phyloP scores from a whole-genome alignment of 2,113 vertebrate genomes.

The Coptodon rendalli region DNA sequence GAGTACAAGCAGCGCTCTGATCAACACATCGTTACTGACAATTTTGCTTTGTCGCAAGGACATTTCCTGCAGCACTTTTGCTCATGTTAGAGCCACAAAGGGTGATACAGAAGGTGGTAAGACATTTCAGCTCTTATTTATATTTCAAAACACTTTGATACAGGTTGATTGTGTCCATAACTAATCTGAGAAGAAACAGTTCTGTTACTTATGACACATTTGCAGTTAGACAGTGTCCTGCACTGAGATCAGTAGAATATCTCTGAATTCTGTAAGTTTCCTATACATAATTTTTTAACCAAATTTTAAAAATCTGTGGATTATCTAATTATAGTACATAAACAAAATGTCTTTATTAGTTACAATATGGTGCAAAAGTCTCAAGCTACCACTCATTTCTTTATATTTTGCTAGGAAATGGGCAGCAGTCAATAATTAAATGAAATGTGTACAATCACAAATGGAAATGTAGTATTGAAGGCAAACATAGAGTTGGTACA shows the following conservation, averaged over 20 bases:
- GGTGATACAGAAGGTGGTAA: neutral
- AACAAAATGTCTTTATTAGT: neutral
- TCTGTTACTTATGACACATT: neutral
- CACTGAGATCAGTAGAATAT: neutral
- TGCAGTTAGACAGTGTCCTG: neutral
- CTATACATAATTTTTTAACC: neutral
- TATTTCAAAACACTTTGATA: neutral
- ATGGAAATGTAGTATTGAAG: neutral
- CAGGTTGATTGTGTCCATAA: neutral
- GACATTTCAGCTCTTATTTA: neutral
- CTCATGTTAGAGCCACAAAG: neutral
- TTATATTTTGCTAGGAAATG: neutral
- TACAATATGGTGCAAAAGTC: neutral
- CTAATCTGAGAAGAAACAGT: neutral
- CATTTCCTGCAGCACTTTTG: neutral
- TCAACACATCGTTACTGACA: neutral
- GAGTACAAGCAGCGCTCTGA: neutral
- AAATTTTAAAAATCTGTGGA: fast-evolving
- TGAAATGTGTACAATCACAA: fast-evolving
- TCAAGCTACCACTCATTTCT: neutral
- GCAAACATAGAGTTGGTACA: neutral
- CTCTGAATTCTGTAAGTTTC: neutral
- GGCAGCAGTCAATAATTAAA: fast-evolving
- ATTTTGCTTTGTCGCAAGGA: neutral
- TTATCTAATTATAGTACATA: fast-evolving